Conservation (phyloP, 2,888 invertebrate genomes). For the Aelia acuminata region DNA sequence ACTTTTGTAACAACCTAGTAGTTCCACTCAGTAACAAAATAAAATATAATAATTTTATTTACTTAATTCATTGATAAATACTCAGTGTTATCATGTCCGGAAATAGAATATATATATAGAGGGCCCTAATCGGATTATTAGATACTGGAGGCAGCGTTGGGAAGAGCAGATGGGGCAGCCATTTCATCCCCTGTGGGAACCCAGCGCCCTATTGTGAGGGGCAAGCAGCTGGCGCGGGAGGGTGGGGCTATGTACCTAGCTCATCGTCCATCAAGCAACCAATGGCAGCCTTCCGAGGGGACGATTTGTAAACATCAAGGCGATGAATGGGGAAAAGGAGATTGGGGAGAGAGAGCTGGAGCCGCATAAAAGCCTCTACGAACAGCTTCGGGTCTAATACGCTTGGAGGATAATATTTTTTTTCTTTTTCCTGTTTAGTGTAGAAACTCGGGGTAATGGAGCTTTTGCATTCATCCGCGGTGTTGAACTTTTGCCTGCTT, state of each 20-base stretch:
- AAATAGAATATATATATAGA: background rate
- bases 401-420: background rate
- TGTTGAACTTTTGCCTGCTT: slow-evolving; percentile 21
- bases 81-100: background rate
- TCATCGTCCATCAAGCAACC: background rate
- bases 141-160: background rate
- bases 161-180: background rate
- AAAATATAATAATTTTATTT: too few relatives aligned
- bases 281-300: slow-evolving; percentile 15
- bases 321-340: background rate
- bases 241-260: background rate
- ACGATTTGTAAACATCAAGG: slow-evolving; percentile 52
- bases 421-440: background rate
- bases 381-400: background rate
- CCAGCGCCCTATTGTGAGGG: too few relatives aligned
- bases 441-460: background rate
- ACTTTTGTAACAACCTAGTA: too few relatives aligned
- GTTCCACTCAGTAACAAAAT: too few relatives aligned
- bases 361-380: background rate
- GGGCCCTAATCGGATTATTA: slow-evolving; percentile 14
- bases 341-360: background rate
- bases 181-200: slow-evolving; percentile 3
- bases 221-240: background rate
- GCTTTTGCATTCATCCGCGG: slow-evolving; percentile 8
- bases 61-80: too few relatives aligned